phyloP scores from a whole-genome alignment of 1,140 invertebrate species.

The Charaxes varanes region DNA sequence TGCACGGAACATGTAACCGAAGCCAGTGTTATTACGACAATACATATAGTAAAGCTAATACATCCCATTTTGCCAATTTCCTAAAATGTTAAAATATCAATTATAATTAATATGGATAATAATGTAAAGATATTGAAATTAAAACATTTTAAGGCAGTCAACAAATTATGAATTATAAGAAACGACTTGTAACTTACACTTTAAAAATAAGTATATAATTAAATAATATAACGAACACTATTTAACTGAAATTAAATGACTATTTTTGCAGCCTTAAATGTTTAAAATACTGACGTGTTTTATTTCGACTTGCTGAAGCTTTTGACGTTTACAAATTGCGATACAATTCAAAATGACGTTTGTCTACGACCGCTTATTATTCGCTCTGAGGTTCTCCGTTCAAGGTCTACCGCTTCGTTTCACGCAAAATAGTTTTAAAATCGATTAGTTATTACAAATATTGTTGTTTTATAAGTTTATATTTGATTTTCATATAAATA shows the following conservation, averaged over 20 bases:
- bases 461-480: no score
- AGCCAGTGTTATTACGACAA: slow-evolving; percentile 26
- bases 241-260: no score
- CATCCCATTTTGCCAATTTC: slow-evolving; percentile 24
- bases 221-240: no score
- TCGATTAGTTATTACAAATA: neutral
- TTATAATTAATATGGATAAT: neutral
- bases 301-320: slow-evolving; percentile 33
- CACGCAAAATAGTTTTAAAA: neutral
- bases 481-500: no score
- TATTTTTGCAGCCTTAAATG: slow-evolving; percentile 14
- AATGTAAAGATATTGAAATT: no score
- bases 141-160: no score
- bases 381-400: no score
- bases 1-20: slow-evolving; percentile 29
- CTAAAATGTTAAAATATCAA: slow-evolving; percentile 17
- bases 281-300: slow-evolving; percentile 50
- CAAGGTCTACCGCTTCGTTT: slow-evolving; percentile 10
- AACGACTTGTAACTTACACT: no score
- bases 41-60: slow-evolving; percentile 19
- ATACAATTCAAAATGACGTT: no score
- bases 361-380: no score
- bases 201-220: no score
- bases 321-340: slow-evolving; percentile 24
- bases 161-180: no score